Evolutionary conservation across 2,113 vertebrate species (phyloP).

Genomic region (Sinocyclocheilus maitianheensis): DNA sequence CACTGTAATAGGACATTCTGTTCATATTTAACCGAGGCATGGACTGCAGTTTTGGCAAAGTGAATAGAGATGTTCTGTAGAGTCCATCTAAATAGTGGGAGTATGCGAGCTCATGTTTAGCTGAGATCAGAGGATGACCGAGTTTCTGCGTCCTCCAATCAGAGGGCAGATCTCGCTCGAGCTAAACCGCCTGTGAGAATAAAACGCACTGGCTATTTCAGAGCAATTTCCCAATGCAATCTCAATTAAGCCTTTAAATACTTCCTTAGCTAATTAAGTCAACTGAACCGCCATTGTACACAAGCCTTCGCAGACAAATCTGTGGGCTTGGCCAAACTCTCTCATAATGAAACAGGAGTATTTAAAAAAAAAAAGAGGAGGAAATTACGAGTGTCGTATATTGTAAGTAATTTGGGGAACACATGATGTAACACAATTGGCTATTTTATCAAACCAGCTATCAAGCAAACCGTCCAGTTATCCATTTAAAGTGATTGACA

Average conservation of each 20-base stretch:
- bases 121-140: background rate
- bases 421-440: constrained; percentile 90
- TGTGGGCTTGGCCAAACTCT: constrained; percentile 71
- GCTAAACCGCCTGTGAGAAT: constrained; percentile 24
- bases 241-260: constrained; percentile 95
- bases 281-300: constrained; percentile 93
- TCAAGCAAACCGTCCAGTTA: too few species aligned
- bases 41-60: background rate
- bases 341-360: constrained; percentile 81
- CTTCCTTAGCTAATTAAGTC: constrained; percentile 94
- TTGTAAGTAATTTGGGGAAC: constrained; percentile 76
- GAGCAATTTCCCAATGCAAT: constrained; percentile 91
- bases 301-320: constrained; percentile 65
- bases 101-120: background rate
- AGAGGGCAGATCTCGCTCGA: constrained; percentile 60
- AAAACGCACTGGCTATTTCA: constrained; percentile 75
- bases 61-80: background rate
- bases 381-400: constrained; percentile 87
- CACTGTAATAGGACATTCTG: background rate
- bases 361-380: constrained; percentile 68
- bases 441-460: constrained; percentile 92
- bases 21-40: background rate
- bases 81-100: background rate
- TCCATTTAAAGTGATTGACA: constrained; percentile 99
- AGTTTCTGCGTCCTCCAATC: constrained; percentile 65